A percentile compares a stretch with the other conserved stretches of the same genome.
Conservation (phyloP, 2,797 vertebrate genomes). For the Trachurus trachurus region DNA sequence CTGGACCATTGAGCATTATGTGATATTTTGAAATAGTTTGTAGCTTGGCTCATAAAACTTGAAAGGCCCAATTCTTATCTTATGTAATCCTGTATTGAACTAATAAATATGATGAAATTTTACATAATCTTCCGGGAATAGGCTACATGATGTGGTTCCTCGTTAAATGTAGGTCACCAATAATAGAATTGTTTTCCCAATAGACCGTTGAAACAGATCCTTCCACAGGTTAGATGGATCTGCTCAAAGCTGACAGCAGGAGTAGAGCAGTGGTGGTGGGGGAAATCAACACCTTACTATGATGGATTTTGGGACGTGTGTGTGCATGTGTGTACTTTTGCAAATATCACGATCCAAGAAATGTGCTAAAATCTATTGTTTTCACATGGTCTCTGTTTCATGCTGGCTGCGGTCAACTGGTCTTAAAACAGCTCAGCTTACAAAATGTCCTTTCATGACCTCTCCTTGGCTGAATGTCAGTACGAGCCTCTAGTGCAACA, state of each 20-base stretch:
- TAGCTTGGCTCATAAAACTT: neutral
- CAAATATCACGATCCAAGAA: slow-evolving; percentile 10
- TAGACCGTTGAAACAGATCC: slow-evolving; percentile 2
- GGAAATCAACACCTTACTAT: neutral
- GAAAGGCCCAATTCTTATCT: neutral
- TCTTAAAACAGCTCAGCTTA: slow-evolving; percentile 13
- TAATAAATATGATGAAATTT: neutral
- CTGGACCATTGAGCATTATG: neutral
- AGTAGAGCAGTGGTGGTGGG: neutral
- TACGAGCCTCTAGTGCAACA: neutral
- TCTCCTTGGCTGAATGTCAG: neutral
- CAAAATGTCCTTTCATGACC: slow-evolving; percentile 12
- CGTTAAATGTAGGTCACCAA: neutral
- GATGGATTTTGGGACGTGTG: slow-evolving; percentile 3
- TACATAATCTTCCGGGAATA: neutral
- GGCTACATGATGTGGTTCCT: neutral
- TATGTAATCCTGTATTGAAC: neutral
- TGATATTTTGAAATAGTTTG: neutral
- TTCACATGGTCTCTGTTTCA: neutral
- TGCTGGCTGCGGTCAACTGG: neutral
- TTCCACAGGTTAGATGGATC: neutral
- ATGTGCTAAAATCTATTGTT: slow-evolving; percentile 23
- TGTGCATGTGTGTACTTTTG: neutral
- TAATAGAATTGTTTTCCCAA: neutral
- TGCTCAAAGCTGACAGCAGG: neutral